Percentiles rank a stretch among this genome's conserved stretches.
phyloP scores from a whole-genome alignment of 2,888 invertebrate species.

The Plagodis dolabraria region DNA sequence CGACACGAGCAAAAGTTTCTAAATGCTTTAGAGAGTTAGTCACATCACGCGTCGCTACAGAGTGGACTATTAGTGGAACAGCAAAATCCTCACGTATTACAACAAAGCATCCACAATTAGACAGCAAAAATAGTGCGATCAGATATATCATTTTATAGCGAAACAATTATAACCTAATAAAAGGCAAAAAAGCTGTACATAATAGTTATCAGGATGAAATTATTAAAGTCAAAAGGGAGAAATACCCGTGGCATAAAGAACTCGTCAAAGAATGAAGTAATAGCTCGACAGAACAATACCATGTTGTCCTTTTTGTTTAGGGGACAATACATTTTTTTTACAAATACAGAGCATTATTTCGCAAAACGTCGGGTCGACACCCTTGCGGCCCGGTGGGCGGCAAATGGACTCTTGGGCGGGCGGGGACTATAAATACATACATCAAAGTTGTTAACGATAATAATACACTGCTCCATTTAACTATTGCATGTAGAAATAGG shows the following conservation, averaged over 20 bases:
- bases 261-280: constrained; percentile 26
- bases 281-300: constrained; percentile 27
- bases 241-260: background rate
- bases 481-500: constrained; percentile 61
- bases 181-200: no score
- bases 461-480: constrained; percentile 67
- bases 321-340: constrained; percentile 39
- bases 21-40: constrained; percentile 63
- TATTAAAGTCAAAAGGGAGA: constrained; percentile 7
- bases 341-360: constrained; percentile 48
- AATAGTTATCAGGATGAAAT: no score
- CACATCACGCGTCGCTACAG: constrained; percentile 48
- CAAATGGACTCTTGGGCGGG: constrained; percentile 68
- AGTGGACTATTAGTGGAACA: constrained; percentile 45
- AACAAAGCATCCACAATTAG: constrained; percentile 39
- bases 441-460: constrained; percentile 70
- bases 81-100: constrained; percentile 35
- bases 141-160: background rate
- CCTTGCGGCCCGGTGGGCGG: constrained; percentile 67
- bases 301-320: constrained; percentile 39
- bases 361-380: constrained; percentile 64
- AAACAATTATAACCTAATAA: no score
- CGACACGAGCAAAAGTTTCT: constrained; percentile 53
- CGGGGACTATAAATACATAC: constrained; percentile 68
- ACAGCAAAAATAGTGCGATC: constrained; percentile 4